These are phyloP conservation scores for Xanthia togata DNA, from an alignment of 2,888 invertebrate species.

Conservation along the genomic window DNA sequence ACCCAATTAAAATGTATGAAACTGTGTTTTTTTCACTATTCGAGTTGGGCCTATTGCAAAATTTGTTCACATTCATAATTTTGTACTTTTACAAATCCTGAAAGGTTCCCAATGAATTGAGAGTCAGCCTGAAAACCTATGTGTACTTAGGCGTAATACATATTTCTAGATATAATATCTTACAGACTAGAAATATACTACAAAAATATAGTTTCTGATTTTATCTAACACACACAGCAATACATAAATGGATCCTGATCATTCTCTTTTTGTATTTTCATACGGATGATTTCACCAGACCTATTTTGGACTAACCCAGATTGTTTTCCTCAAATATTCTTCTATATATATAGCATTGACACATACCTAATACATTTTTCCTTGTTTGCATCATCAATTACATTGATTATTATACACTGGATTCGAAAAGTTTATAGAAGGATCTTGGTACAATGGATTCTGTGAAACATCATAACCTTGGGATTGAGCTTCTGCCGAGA, in stretches of 20 bases:
- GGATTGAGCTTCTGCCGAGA: constrained; percentile 71
- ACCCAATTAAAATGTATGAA: neutral
- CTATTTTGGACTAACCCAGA: constrained; percentile 8
- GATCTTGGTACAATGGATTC: constrained; percentile 77
- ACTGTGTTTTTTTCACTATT: neutral
- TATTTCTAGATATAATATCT: neutral
- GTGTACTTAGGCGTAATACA: neutral
- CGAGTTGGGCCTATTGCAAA: neutral
- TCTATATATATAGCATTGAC: constrained; percentile 18
- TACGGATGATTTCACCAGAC: neutral
- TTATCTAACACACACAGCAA: neutral
- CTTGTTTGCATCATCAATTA: constrained; percentile 42
- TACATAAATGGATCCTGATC: neutral
- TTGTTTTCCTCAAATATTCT: constrained; percentile 50
- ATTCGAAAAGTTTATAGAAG: constrained; percentile 74
- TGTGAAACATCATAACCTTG: constrained; percentile 73
- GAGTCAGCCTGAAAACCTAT: neutral
- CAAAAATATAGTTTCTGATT: neutral
- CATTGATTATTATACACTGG: constrained; percentile 70
- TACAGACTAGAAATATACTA: neutral
- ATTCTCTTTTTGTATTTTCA: neutral
- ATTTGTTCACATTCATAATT: neutral
- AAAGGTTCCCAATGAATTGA: neutral
- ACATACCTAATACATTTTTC: constrained; percentile 31
- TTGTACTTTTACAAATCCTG: neutral